Conservation (phyloP, 2,888 invertebrate species). For the Pandemis cinnamomeana region DNA sequence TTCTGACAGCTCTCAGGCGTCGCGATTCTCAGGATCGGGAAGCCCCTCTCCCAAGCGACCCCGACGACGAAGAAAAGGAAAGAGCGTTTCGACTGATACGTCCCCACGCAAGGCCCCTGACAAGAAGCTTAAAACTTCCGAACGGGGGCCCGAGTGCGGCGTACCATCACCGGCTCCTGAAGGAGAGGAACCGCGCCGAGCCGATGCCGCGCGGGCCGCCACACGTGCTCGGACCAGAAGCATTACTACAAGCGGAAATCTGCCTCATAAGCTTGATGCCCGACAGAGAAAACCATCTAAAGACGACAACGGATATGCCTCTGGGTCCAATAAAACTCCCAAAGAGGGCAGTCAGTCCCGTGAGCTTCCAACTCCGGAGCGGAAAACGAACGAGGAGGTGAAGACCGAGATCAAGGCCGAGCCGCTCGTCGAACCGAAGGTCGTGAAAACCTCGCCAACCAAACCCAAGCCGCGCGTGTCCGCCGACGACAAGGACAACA, state of each 20-base stretch:
- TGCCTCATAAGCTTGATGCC: constrained; percentile 85
- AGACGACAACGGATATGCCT: constrained; percentile 65
- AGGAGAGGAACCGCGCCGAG: constrained; percentile 88
- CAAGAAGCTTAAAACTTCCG: constrained; percentile 94
- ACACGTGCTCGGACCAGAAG: constrained; percentile 88
- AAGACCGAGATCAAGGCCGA: constrained; percentile 73
- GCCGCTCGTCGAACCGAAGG: constrained; percentile 63
- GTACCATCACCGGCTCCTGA: constrained; percentile 89
- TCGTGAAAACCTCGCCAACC: constrained; percentile 55
- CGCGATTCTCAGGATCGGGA: constrained; percentile 69
- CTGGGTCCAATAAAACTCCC: constrained; percentile 77
- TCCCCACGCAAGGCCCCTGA: constrained; percentile 87
- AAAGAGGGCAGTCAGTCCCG: constrained; percentile 85
- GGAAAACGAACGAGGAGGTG: constrained; percentile 86
- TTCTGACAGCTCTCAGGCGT: constrained; percentile 81
- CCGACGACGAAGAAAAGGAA: constrained; percentile 72
- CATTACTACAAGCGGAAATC: constrained; percentile 87
- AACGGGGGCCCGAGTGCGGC: constrained; percentile 89
- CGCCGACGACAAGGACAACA: constrained; percentile 69
- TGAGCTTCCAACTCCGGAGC: constrained; percentile 85
- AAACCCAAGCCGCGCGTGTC: constrained; percentile 53
- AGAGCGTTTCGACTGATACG: constrained; percentile 69
- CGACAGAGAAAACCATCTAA: constrained; percentile 79
- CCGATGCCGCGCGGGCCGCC: constrained; percentile 75
- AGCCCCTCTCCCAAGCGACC: constrained; percentile 76